These are phyloP conservation scores for Axinella damicornis DNA, from an alignment of 37 sponge, comb jelly and placozoan species.

Conservation along the genomic window DNA sequence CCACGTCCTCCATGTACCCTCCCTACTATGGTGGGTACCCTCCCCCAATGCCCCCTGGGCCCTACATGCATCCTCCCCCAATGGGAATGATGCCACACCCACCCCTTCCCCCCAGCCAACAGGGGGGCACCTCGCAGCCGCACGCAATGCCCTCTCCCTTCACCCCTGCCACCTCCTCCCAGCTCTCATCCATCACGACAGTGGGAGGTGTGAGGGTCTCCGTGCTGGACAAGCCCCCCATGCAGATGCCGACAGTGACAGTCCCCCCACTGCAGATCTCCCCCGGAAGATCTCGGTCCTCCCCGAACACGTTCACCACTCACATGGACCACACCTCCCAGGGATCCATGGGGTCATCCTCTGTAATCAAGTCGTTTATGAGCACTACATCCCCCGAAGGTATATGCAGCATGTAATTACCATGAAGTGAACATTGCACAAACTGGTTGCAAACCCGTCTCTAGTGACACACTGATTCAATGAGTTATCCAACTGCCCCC, in stretches of 20 bases:
- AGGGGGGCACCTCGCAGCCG: neutral
- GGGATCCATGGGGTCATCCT: no score
- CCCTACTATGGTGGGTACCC: neutral
- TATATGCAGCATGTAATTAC: no score
- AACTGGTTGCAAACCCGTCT: no score
- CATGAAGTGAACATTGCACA: no score
- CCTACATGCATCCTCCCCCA: neutral
- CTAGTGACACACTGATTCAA: no score
- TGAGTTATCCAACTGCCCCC: no score
- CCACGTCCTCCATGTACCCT: slow-evolving; percentile 36
- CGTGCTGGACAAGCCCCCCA: slow-evolving; percentile 52
- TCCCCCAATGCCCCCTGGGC: slow-evolving; percentile 3
- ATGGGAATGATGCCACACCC: neutral
- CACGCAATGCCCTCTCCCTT: slow-evolving; percentile 4
- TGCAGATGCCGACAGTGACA: slow-evolving; percentile 45
- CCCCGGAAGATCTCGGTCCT: no score
- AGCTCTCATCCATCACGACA: neutral
- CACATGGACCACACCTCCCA: no score
- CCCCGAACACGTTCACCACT: no score
- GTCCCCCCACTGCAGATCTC: slow-evolving; percentile 11
- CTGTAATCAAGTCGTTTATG: no score
- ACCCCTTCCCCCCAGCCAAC: neutral
- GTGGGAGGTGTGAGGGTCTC: slow-evolving; percentile 48
- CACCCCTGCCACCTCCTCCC: slow-evolving; percentile 10
- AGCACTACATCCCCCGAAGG: no score